Base-by-base conservation (phyloP, 1,140 invertebrate genomes). In the Hyposmocoma kahamanoa region DNA sequence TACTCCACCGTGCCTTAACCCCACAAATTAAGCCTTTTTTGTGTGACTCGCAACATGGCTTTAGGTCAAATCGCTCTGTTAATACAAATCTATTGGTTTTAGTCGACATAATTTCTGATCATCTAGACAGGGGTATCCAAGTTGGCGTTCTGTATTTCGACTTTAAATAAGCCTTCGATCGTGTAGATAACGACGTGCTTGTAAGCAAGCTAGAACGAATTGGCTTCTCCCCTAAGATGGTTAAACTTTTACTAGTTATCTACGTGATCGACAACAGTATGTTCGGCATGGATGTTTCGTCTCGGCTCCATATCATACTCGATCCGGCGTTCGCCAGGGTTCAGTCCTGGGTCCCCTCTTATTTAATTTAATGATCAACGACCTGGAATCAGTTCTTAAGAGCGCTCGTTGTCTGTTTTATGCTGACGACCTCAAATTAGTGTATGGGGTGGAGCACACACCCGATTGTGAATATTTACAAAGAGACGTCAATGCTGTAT, bases 1-100 rank as follows among this genome's bases (percentile, higher is more conserved):
- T 47, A 3, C n/a, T 47, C 10, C 28, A 47, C 13, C 8, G 44
- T 4, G 13, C 2, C 5, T 1, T 47, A 3, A n/a, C 28, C n/a
- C 0, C 11, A 3, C 32, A 34, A 18, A 1, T 34, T 1, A 38
- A 6, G 9, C 44, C 44, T 3, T 36, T 36, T 22, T 13, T 47
- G 10, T 34, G 10, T 24, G 44, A 47, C 19, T 36, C 44, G 6
- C 44, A 47, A 13, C 44, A 47, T 36, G 44, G 44, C 9, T 34
- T 47, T 13, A 5, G 44, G 6, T 1, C 18, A 0, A 36, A 36
- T 6, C 15, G 44, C 2, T 47, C 44, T 6, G 43, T 43, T 11
- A 18, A 30, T 8, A 30, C 24, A 2, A 44, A 44, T 9, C 42
- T 44, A 13, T 24, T 42, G 13, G 13, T 8, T 11, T 4, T 42